Conservation (phyloP, 2,888 invertebrate genomes). For the Pristionchus mayeri region DNA sequence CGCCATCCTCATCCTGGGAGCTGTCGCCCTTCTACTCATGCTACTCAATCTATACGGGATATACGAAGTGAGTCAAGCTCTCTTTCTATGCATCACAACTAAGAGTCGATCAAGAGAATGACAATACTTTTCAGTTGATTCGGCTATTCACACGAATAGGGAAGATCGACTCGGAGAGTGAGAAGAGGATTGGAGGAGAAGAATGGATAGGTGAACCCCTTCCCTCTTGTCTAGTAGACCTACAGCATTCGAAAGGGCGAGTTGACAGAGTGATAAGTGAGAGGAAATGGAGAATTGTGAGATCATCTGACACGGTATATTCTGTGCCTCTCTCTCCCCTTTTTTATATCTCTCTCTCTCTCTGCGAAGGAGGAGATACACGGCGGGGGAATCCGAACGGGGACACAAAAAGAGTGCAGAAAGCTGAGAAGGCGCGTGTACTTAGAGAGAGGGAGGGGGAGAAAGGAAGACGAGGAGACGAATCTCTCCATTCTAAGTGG, state of each 20-base stretch:
- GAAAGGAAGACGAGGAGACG: not conserved
- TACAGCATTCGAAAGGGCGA: not conserved
- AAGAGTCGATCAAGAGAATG: not conserved
- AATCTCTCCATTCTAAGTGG: not conserved
- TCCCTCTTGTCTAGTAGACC: not conserved
- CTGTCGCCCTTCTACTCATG: slow-evolving; percentile 36
- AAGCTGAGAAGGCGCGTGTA: not conserved
- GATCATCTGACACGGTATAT: not conserved
- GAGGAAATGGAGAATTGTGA: not conserved
- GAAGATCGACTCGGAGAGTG: not conserved
- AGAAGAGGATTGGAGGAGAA: not conserved
- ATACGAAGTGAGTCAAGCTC: slow-evolving; percentile 18
- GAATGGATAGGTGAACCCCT: not conserved
- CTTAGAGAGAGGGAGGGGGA: not conserved
- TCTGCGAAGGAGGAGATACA: not conserved
- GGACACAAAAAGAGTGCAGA: not conserved
- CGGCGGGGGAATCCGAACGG: not conserved
- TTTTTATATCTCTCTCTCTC: not conserved
- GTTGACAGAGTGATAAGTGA: not conserved
- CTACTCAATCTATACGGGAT: slow-evolving; percentile 48
- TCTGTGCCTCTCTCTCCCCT: not conserved
- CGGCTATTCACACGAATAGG: slow-evolving; percentile 1
- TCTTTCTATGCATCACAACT: not conserved
- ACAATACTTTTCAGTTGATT: not conserved
- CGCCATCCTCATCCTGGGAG: slow-evolving; percentile 1